Evolutionary conservation across 1,140 invertebrate species (phyloP), one percentile per base, ranked within the genome.

Genomic region (Linepithema humile): DNA sequence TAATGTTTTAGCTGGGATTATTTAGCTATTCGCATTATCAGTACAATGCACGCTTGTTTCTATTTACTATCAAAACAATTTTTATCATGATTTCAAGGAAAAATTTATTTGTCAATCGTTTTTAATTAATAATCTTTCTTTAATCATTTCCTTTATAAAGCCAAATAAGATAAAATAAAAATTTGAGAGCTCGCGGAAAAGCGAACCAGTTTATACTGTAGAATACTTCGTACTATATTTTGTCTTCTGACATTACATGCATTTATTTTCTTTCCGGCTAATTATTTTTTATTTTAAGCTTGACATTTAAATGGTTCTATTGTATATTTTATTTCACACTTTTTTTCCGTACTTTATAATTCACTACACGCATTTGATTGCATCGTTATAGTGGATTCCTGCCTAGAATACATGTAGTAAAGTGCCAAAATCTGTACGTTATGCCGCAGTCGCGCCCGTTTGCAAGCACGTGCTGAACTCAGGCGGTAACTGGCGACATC

Each of bases 381-480:
- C 48, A 70, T 80, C 50, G 12, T 40, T 32, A 48, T 43, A 48
- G 17, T 9, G 75, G 12, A 5, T 20, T 29, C n/a, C 48, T 55
- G 48, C 3, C 17, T 7, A 38, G 64, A 53, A 69, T 55, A 78
- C 62, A 17, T 69, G 15, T 15, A 69, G 48, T 55, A 32, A 80
- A 53, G 26, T 29, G 48, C 48, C 48, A 40, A 74, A 74, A 80
- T 80, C 64, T 38, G 70, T 69, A 70, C 64, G 75, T 80, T 70
- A 70, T 83, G 20, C 88, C 90, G 0, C 93, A 96, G 95, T 94
- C 90, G 95, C 95, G n/a, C 95, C 95, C 67, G 92, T 95, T 32
- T 96, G 96, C 90, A 95, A 94, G 89, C 92, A 92, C 83, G 94
- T 93, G 35, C 67, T 86, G 43, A 90, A 86, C 60, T 90, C 84